phyloP scores from a whole-genome alignment of 2,797 vertebrate genomes.

The Cyprinodon diabolis region DNA sequence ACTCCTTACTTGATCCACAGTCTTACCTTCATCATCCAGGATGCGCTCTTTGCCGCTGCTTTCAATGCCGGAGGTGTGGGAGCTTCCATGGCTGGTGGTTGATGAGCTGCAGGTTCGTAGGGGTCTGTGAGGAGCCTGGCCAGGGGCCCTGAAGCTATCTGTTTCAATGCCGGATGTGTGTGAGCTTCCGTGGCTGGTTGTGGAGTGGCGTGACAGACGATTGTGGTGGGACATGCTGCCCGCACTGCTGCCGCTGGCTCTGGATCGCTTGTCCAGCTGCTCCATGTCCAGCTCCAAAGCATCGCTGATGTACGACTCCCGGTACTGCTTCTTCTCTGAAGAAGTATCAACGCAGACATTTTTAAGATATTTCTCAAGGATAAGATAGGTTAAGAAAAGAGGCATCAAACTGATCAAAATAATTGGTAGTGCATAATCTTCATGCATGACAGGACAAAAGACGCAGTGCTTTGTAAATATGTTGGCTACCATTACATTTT shows the following conservation, averaged over 20 bases:
- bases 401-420: too few relatives aligned
- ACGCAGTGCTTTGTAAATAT: too few relatives aligned
- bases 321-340: conserved; percentile 97
- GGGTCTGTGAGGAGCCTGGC: conserved; percentile 82
- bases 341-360: neutral
- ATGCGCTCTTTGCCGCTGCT: conserved; percentile 93
- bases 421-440: too few relatives aligned
- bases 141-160: conserved; percentile 84
- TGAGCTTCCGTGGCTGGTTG: conserved; percentile 92
- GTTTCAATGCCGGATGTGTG: conserved; percentile 96
- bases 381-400: too few relatives aligned
- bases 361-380: too few relatives aligned
- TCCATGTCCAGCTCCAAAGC: conserved; percentile 97
- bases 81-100: conserved; percentile 94
- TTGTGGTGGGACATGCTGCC: conserved; percentile 89
- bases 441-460: too few relatives aligned
- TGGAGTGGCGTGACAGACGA: conserved; percentile 92
- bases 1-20: rapidly evolving
- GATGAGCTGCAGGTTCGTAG: conserved; percentile 93
- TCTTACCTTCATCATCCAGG: conserved; percentile 91
- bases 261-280: conserved; percentile 91
- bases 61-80: conserved; percentile 96
- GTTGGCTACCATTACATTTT: too few relatives aligned
- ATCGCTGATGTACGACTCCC: conserved; percentile 98
- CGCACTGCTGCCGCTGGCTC: conserved; percentile 94